phyloP scores from a whole-genome alignment of 2,797 vertebrate genomes.

The Propithecus perrieri region DNA sequence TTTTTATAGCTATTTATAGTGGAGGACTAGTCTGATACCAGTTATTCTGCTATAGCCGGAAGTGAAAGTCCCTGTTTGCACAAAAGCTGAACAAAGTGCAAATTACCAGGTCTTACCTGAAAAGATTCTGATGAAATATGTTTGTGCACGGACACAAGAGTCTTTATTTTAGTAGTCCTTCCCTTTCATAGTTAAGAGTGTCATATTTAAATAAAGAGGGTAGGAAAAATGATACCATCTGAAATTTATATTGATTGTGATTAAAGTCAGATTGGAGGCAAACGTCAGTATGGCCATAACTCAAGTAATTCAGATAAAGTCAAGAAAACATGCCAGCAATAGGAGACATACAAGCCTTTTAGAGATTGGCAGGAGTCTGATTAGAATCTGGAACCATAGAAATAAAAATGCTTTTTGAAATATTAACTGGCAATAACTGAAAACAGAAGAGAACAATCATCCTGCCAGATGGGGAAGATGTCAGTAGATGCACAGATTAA shows the following conservation, averaged over 20 bases:
- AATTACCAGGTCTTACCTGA: neutral
- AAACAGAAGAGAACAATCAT: constrained; percentile 57
- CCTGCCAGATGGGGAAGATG: constrained; percentile 22
- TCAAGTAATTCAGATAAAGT: constrained; percentile 46
- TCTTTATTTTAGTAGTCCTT: neutral
- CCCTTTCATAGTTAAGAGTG: neutral
- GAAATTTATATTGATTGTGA: constrained; percentile 47
- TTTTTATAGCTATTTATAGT: neutral
- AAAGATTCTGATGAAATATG: neutral
- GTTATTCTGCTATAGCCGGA: neutral
- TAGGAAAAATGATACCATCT: neutral
- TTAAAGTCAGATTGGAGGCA: constrained; percentile 38
- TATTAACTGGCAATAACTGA: constrained; percentile 61
- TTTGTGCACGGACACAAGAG: neutral
- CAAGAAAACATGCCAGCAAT: neutral
- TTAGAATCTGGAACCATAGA: constrained; percentile 61
- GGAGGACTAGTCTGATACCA: neutral
- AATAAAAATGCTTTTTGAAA: constrained; percentile 65
- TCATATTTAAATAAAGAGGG: neutral
- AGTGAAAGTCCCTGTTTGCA: neutral
- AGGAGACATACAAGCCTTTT: neutral
- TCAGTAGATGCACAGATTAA: constrained; percentile 8
- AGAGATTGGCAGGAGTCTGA: constrained; percentile 46
- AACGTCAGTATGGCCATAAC: constrained; percentile 44
- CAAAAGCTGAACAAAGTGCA: neutral